A percentile compares a stretch with the other conserved stretches of the same genome.
Conservation (phyloP, 2,113 vertebrate species). For the Notechis scutatus region DNA sequence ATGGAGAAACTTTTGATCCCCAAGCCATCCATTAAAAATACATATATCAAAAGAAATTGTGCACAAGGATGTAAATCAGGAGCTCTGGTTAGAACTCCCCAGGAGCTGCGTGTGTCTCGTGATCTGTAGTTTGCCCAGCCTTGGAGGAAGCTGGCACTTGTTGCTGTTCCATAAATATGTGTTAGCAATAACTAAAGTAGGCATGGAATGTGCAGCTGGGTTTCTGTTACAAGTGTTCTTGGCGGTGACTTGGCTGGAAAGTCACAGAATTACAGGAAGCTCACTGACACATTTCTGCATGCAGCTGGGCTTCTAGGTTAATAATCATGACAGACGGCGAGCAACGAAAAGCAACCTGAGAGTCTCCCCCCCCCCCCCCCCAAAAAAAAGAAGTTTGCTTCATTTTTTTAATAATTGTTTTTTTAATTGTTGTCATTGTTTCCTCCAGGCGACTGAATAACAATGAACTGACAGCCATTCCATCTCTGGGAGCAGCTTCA, state of each 20-base stretch:
- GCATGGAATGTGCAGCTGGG: conserved; percentile 37
- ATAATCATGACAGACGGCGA: not conserved
- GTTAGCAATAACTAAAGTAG: conserved; percentile 34
- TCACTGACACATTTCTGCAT: not conserved
- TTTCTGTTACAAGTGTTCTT: conserved; percentile 35
- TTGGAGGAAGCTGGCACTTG: not conserved
- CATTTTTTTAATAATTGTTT: rapidly evolving
- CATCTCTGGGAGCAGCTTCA: conserved; percentile 78
- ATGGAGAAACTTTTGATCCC: not conserved
- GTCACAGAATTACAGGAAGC: conserved; percentile 22
- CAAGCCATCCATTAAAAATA: not conserved
- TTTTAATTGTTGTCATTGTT: conserved; percentile 27
- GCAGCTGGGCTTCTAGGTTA: not conserved
- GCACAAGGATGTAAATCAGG: not conserved
- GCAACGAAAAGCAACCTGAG: not conserved
- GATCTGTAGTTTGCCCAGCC: not conserved
- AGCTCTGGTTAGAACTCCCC: not conserved
- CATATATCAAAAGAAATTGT: not conserved
- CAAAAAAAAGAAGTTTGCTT: not conserved
- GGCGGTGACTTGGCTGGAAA: conserved; percentile 24
- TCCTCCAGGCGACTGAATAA: conserved; percentile 84
- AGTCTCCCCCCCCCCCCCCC: not conserved
- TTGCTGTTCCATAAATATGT: conserved; percentile 27
- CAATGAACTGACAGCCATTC: conserved; percentile 87
- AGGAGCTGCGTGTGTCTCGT: not conserved